Percentiles rank a stretch among this genome's conserved stretches.
Conservation (phyloP, 2,888 invertebrate genomes). For the Rosalia funebris region DNA sequence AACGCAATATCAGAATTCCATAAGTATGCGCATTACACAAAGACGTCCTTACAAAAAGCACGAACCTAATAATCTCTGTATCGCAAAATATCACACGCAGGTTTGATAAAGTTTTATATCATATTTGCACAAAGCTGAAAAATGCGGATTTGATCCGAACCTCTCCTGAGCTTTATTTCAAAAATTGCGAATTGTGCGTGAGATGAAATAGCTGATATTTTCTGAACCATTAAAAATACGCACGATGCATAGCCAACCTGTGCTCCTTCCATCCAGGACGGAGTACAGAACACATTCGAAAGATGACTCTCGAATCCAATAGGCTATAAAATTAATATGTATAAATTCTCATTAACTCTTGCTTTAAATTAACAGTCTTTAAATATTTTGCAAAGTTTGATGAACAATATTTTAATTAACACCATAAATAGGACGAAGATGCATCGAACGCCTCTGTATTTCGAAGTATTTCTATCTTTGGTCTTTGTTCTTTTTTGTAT, state of each 20-base stretch:
- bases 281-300: neutral
- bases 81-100: constrained; percentile 11
- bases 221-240: constrained; percentile 26
- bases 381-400: no score
- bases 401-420: no score
- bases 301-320: neutral
- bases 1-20: no score
- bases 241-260: constrained; percentile 9
- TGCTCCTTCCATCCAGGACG: neutral
- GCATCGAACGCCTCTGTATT: no score
- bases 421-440: no score
- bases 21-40: no score
- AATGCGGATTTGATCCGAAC: constrained; percentile 15
- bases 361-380: no score
- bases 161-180: constrained; percentile 19
- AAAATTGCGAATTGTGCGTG: constrained; percentile 24
- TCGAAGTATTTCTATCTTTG: no score
- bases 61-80: constrained; percentile 16
- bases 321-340: no score
- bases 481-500: no score
- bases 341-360: no score
- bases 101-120: constrained; percentile 1
- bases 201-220: constrained; percentile 30
- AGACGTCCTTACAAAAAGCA: no score
- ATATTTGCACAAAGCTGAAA: constrained; percentile 10